phyloP scores from a whole-genome alignment of 2,113 vertebrate species.

The Thunnus maccoyii region DNA sequence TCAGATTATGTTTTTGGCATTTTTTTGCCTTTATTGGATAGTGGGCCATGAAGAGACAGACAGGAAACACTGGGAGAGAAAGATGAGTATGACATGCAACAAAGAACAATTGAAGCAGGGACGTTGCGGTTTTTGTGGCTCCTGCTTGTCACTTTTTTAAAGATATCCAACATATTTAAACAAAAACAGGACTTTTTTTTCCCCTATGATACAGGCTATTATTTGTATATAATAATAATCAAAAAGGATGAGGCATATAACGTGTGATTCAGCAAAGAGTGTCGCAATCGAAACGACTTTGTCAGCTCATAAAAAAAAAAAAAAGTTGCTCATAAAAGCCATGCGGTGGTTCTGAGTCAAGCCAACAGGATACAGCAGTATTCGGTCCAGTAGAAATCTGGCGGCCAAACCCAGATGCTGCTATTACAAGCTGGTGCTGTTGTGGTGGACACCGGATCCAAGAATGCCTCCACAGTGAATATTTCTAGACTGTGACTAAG shows the following conservation, averaged over 20 bases:
- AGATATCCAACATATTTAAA: too few relatives aligned
- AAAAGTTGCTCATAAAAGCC: neutral
- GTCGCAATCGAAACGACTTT: slow-evolving; percentile 28
- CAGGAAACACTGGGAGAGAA: too few relatives aligned
- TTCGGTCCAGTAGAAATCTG: slow-evolving; percentile 17
- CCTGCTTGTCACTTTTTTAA: neutral
- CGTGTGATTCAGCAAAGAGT: slow-evolving; percentile 14
- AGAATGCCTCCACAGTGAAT: slow-evolving; percentile 50
- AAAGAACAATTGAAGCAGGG: too few relatives aligned
- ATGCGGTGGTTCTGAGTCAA: slow-evolving; percentile 53
- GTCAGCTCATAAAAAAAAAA: neutral
- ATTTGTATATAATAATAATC: neutral
- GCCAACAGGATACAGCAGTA: neutral
- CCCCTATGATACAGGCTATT: neutral
- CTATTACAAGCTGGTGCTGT: slow-evolving; percentile 27
- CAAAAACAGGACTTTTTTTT: neutral
- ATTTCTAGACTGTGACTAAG: slow-evolving; percentile 73
- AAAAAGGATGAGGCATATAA: neutral
- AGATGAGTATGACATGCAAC: too few relatives aligned
- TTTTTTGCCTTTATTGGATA: too few relatives aligned
- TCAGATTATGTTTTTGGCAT: too few relatives aligned
- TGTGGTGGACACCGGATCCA: slow-evolving; percentile 47
- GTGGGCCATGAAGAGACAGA: too few relatives aligned
- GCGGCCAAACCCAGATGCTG: slow-evolving; percentile 8
- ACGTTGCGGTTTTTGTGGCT: too few relatives aligned